Evolutionary conservation across 2,888 invertebrate genomes (phyloP).

Genomic region (Drosophila affinis): DNA sequence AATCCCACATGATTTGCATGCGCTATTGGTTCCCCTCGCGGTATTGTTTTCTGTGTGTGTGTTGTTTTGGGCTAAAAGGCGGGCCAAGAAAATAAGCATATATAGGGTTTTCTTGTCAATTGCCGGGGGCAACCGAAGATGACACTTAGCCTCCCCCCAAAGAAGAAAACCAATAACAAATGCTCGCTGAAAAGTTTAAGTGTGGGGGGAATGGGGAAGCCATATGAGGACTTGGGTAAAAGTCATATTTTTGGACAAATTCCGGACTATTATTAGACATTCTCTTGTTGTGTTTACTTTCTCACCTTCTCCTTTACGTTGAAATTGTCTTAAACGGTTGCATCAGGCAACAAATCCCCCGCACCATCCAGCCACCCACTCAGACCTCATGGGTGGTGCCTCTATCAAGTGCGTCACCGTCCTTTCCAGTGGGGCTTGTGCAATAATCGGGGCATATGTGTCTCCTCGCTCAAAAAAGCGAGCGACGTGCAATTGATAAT

Average conservation of each 20-base stretch:
- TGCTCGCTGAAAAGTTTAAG: constrained; percentile 28
- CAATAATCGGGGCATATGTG: constrained; percentile 27
- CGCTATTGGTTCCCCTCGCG: constrained; percentile 33
- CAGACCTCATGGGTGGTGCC: neutral
- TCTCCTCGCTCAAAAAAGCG: constrained; percentile 9
- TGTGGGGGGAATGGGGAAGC: constrained; percentile 11
- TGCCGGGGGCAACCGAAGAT: constrained; percentile 64
- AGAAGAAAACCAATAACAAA: constrained; percentile 33
- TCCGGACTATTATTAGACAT: constrained; percentile 28
- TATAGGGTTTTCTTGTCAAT: constrained; percentile 42
- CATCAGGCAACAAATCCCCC: constrained; percentile 5
- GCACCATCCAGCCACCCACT: neutral
- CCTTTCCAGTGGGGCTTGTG: constrained; percentile 4
- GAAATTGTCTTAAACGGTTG: constrained; percentile 26
- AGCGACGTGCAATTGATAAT: constrained; percentile 32
- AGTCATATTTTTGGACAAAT: constrained; percentile 38
- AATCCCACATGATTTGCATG: constrained; percentile 60
- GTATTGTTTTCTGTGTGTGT: constrained; percentile 28
- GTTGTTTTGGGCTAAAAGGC: constrained; percentile 49
- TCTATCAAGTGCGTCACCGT: constrained; percentile 31
- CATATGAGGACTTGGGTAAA: constrained; percentile 2
- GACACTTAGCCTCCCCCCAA: constrained; percentile 24
- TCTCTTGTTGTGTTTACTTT: neutral
- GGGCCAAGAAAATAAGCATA: constrained; percentile 54
- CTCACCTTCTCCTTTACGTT: neutral